Evolutionary conservation across 2,888 invertebrate genomes (phyloP).

Genomic region (Yponomeuta cagnagella): DNA sequence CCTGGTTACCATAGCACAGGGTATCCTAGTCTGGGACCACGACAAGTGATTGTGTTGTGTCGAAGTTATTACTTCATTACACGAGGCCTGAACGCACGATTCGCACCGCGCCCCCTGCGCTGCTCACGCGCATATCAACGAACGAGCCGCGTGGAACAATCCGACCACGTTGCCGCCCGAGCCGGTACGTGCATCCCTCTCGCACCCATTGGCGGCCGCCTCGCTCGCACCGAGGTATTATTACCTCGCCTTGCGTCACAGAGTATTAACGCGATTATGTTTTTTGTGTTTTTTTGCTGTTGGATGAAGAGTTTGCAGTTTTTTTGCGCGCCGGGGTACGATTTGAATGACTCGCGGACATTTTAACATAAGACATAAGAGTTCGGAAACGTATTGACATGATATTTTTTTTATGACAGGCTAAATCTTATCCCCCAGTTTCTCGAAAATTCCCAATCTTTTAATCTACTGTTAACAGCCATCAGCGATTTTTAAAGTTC

Average conservation of each 20-base stretch:
- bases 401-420: too few species aligned
- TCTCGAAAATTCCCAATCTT: too few species aligned
- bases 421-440: too few species aligned
- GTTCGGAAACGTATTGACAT: too few species aligned
- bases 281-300: not conserved
- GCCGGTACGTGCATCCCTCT: slow-evolving; percentile 38
- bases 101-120: not conserved
- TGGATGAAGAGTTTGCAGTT: not conserved
- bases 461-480: too few species aligned
- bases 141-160: slow-evolving; percentile 33
- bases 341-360: too few species aligned
- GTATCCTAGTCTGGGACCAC: too few species aligned
- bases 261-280: not conserved
- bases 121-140: not conserved
- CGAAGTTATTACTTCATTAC: not conserved
- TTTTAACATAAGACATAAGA: too few species aligned
- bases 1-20: too few species aligned
- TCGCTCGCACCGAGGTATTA: slow-evolving; percentile 25
- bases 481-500: too few species aligned
- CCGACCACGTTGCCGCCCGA: slow-evolving; percentile 43
- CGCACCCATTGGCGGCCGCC: slow-evolving; percentile 24
- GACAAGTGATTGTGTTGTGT: too few species aligned
- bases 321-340: not conserved
- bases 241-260: not conserved
- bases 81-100: not conserved